Percentiles rank a stretch among this genome's conserved stretches.
Conservation (phyloP, 2,113 vertebrate genomes). For the Zapus hudsonius region DNA sequence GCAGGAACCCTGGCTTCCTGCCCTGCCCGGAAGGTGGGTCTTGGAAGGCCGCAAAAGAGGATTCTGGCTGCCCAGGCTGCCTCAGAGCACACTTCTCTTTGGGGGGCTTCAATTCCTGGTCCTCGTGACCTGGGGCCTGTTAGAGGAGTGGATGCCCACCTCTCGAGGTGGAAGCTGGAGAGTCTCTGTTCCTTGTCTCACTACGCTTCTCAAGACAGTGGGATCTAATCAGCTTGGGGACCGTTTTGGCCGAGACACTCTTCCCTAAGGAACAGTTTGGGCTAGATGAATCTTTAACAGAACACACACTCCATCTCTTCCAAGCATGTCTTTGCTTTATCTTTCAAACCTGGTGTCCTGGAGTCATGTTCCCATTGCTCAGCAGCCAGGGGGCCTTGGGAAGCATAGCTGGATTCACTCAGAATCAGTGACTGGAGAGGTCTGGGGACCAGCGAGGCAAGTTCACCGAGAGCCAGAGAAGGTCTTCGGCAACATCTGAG, state of each 20-base stretch:
- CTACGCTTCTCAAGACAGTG: background rate
- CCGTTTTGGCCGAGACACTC: background rate
- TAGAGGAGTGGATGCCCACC: background rate
- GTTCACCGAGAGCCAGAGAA: background rate
- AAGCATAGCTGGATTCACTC: background rate
- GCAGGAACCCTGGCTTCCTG: conserved; percentile 29
- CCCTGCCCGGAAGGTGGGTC: background rate
- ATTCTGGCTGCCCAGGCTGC: background rate
- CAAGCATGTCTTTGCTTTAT: background rate
- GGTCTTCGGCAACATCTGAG: background rate
- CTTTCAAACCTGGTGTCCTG: background rate
- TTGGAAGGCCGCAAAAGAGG: conserved; percentile 14
- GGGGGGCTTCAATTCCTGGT: rapidly evolving
- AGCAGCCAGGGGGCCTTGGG: background rate
- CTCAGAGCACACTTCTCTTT: background rate
- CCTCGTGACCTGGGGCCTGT: too few species aligned
- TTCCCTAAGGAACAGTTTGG: conserved; percentile 30
- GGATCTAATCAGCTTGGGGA: background rate
- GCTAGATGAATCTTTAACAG: background rate
- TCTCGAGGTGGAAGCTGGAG: background rate
- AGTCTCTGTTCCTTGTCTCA: background rate
- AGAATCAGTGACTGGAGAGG: background rate
- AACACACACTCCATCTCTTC: background rate
- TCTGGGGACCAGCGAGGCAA: background rate
- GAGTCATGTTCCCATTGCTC: background rate